Base-by-base conservation (phyloP, 2,113 vertebrate genomes). In the Chaetodon auriga region DNA sequence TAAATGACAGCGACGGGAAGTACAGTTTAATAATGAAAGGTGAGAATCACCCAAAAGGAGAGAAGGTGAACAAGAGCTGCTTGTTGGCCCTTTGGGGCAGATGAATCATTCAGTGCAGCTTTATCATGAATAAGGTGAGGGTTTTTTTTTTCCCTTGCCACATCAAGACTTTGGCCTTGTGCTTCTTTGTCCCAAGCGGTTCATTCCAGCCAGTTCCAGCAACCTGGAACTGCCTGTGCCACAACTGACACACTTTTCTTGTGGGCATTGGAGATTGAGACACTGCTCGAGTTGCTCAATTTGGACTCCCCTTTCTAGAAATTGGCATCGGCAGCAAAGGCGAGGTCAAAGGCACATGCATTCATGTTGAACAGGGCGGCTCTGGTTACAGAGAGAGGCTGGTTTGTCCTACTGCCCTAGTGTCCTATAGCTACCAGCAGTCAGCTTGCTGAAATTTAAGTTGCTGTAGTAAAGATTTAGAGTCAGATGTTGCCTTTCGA, bases 371-470 rank as follows among this genome's bases (percentile, higher is more conserved):
- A 83, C 51, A 41, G 75, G 70, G 51, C 64, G 70, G 51, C 80
- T 93, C 83, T 80, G 70, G 85, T 94, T 93, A 85, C 92, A 77
- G 73, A 69, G 70, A 79, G 58, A 65, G 21, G 63, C 51, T 25
- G 53, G 68, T 19, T 68, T 91, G 92, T 77, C 92, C 90, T 61
- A 87, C 87, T 93, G 85, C 87, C 87, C 92, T 65, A 88, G 81
- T 89, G 71, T 88, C 70, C 51, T 75, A n/a, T 58, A 73, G 41
- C 61, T 63, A 71, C 58, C 35, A 79, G 68, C 69, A 51, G 62
- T 68, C 74, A 35, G 48, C 64, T 63, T 51, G 68, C 48, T 64
- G 65, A 87, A 76, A 71, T 68, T 61, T 36, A 46, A 90, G 69
- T 68, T 21, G 53, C 35, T 82, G 1, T 12, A n/a, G 58, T 41